phyloP scores from a whole-genome alignment of 2,888 invertebrate species.

The Stenichneumon culpator region DNA sequence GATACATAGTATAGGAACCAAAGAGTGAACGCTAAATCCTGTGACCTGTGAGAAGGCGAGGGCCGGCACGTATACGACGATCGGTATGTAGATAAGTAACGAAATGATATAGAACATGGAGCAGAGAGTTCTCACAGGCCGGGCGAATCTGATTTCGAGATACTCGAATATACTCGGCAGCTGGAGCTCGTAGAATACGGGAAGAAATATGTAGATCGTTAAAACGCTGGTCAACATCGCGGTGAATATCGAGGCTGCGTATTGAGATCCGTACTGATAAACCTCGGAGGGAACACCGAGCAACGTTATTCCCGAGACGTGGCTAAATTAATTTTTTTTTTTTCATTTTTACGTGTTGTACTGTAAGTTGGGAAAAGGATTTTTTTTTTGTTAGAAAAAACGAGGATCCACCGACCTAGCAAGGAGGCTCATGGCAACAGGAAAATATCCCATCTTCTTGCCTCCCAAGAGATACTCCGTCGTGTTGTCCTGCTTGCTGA shows the following conservation, averaged over 20 bases:
- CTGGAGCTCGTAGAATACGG: slow-evolving; percentile 90
- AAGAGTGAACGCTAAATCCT: slow-evolving; percentile 88
- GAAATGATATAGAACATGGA: slow-evolving; percentile 88
- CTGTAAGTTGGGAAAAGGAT: background rate
- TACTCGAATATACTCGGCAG: slow-evolving; percentile 90
- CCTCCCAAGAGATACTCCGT: slow-evolving; percentile 91
- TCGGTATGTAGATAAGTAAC: slow-evolving; percentile 87
- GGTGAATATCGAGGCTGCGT: slow-evolving; percentile 85
- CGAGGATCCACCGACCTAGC: slow-evolving; percentile 87
- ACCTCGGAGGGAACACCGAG: slow-evolving; percentile 92
- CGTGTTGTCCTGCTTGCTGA: slow-evolving; percentile 87
- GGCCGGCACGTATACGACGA: slow-evolving; percentile 90
- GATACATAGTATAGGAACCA: slow-evolving; percentile 89
- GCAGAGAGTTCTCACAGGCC: slow-evolving; percentile 87
- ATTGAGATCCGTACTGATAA: slow-evolving; percentile 90
- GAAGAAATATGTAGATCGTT: slow-evolving; percentile 86
- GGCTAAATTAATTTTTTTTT: slow-evolving; percentile 84
- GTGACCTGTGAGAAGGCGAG: slow-evolving; percentile 91
- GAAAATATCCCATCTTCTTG: slow-evolving; percentile 90
- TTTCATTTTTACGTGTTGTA: slow-evolving; percentile 9
- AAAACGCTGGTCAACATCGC: slow-evolving; percentile 78
- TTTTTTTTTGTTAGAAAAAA: background rate
- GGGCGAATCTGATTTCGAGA: slow-evolving; percentile 88
- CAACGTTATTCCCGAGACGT: slow-evolving; percentile 91
- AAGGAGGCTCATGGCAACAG: slow-evolving; percentile 90